Evolutionary conservation across 64 coral and sea anemone genomes (phyloP).

Genomic region (Montipora foliosa): DNA sequence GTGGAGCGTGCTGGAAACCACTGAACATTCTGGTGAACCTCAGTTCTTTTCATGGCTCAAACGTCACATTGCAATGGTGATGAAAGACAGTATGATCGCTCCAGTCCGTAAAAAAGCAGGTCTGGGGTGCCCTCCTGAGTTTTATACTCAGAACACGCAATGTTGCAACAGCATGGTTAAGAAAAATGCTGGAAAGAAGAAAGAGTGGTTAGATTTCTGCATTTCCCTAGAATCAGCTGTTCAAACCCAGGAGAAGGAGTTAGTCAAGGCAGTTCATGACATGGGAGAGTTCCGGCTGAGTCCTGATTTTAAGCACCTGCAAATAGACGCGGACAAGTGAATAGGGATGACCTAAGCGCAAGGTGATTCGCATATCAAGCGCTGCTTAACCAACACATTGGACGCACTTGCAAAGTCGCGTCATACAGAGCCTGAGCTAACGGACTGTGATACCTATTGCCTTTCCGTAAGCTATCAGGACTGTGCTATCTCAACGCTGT

Average conservation of each 20-base stretch:
- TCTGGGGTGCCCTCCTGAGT: too few relatives aligned
- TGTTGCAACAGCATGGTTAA: background rate
- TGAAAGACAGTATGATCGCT: constrained; percentile 52
- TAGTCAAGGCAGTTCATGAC: constrained; percentile 20
- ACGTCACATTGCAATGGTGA: constrained; percentile 12
- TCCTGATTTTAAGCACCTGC: constrained; percentile 43
- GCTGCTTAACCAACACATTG: background rate
- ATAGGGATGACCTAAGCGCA: constrained; percentile 12
- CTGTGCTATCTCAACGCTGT: constrained; percentile 47
- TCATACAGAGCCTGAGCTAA: background rate
- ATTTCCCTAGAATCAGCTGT: constrained; percentile 20
- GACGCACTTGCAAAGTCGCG: background rate
- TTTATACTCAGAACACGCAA: too few relatives aligned
- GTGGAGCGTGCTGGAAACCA: constrained; percentile 19
- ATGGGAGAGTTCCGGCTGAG: constrained; percentile 28
- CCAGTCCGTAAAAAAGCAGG: background rate
- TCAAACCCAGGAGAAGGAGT: constrained; percentile 24
- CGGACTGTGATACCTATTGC: background rate
- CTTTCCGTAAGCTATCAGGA: constrained; percentile 38
- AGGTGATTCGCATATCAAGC: constrained; percentile 30
- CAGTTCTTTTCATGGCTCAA: constrained; percentile 29
- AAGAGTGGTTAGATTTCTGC: constrained; percentile 45
- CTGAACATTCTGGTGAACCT: constrained; percentile 23
- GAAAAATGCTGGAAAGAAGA: constrained; percentile 19
- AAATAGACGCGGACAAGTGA: constrained; percentile 10